Conservation (phyloP, 2,113 vertebrate species). For the Heterocephalus glaber region DNA sequence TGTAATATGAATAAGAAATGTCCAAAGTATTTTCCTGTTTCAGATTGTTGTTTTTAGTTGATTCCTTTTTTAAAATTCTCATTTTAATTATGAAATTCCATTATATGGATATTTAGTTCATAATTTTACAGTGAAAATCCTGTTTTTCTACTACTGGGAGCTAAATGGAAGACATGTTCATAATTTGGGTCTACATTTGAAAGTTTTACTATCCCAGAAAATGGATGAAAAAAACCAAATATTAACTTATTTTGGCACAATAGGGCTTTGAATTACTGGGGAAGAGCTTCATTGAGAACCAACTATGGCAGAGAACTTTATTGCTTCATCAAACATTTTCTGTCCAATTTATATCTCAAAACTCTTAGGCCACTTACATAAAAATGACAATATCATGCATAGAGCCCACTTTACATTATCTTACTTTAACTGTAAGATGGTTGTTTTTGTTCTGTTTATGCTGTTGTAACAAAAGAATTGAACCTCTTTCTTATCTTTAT, state of each 20-base stretch:
- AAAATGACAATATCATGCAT: not conserved
- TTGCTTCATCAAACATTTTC: not conserved
- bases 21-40: not conserved
- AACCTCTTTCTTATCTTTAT: not conserved
- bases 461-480: not conserved
- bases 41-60: not conserved
- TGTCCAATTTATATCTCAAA: not conserved
- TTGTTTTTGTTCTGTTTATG: not conserved
- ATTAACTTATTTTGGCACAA: not conserved
- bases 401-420: not conserved
- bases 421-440: not conserved
- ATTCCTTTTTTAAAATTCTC: not conserved
- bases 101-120: not conserved
- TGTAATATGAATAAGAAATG: not conserved
- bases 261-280: not conserved
- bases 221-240: not conserved
- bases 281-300: not conserved
- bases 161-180: not conserved
- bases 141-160: not conserved
- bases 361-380: not conserved
- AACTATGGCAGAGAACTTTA: not conserved
- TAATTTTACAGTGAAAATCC: not conserved
- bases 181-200: not conserved
- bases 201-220: not conserved
- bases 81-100: not conserved